Base-by-base conservation (phyloP, 2,113 vertebrate species). In the Plotosus lineatus region DNA sequence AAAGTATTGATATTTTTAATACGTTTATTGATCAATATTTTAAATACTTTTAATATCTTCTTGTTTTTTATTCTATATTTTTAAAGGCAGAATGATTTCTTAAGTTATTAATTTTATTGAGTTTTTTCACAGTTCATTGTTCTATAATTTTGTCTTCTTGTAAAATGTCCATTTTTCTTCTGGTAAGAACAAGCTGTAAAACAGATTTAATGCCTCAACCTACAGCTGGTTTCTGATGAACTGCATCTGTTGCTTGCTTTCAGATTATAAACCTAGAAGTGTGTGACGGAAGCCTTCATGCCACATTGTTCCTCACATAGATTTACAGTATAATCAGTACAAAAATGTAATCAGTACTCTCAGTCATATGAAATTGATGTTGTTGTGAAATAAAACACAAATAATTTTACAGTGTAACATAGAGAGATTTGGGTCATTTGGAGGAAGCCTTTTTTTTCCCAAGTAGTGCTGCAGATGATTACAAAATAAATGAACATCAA, bases 201-300 rank as follows among this genome's bases (percentile, higher is more conserved):
- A n/a, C 1, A 14, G n/a, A 44, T 50, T 50, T 23, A 11, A 65
- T 63, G 42, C 55, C 58, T 21, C 10, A 36, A 51, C 65, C 28
- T 23, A 28, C 77, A 79, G 26, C 65, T 83, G 60, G 42, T 66
- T 19, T 56, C 63, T 75, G 60, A 83, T 75, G 26, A 74, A 65
- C 77, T 79, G 36, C 69, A 68, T 83, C 76, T 79, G 48, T 40
- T 73, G 50, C 42, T 56, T 63, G 77, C 26, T 65, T 48, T 71
- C 65, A 78, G 19, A 63, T 38, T 53, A 36, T 28, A 73, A 40
- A 19, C 40, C 23, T 60, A 38, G 11, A 56, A n/a, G 0, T 31
- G 7, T 50, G 31, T 36, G 50, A 51, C 5, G 28, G 75, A 66
- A 74, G 68, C 60, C 44, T 73, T 68, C 31, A 31, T 5, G 28